These are phyloP conservation scores for Melanotus villosus DNA, from an alignment of 2,888 invertebrate genomes.

Conservation along the genomic window DNA sequence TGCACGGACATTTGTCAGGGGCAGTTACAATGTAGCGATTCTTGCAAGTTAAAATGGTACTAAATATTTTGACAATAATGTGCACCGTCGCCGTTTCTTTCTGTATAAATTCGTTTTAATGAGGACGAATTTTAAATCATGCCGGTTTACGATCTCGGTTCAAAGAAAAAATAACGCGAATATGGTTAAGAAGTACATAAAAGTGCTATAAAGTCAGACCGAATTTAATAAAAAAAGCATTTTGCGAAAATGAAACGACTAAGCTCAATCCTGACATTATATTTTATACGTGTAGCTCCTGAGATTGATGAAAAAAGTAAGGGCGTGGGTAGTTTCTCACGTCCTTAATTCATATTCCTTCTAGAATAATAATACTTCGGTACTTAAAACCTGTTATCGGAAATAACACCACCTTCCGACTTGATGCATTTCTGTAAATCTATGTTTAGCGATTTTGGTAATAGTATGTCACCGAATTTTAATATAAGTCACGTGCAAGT, in stretches of 20 bases:
- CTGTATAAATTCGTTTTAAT: conserved; percentile 33
- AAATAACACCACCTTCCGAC: no score
- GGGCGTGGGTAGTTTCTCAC: conserved; percentile 18
- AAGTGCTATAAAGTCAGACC: conserved; percentile 42
- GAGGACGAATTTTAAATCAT: conserved; percentile 33
- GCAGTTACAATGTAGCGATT: conserved; percentile 22
- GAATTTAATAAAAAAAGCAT: conserved; percentile 48
- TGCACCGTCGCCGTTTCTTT: conserved; percentile 7
- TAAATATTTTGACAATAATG: conserved; percentile 37
- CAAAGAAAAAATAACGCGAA: conserved; percentile 39
- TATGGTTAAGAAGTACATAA: conserved; percentile 37
- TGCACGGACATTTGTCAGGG: conserved; percentile 5
- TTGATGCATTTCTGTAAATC: no score
- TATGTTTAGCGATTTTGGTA: no score
- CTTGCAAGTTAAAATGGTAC: conserved; percentile 7
- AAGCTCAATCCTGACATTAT: conserved; percentile 22
- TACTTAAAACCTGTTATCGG: not conserved
- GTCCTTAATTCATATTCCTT: not conserved
- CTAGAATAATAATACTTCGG: not conserved
- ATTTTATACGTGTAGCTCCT: conserved; percentile 16
- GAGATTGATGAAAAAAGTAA: conserved; percentile 16
- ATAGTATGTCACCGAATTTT: no score
- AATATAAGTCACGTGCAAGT: not conserved
- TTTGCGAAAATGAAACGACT: conserved; percentile 44
- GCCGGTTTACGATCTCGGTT: conserved; percentile 35